phyloP scores from a whole-genome alignment of 2,797 vertebrate genomes.

The Steatocranus sp. region DNA sequence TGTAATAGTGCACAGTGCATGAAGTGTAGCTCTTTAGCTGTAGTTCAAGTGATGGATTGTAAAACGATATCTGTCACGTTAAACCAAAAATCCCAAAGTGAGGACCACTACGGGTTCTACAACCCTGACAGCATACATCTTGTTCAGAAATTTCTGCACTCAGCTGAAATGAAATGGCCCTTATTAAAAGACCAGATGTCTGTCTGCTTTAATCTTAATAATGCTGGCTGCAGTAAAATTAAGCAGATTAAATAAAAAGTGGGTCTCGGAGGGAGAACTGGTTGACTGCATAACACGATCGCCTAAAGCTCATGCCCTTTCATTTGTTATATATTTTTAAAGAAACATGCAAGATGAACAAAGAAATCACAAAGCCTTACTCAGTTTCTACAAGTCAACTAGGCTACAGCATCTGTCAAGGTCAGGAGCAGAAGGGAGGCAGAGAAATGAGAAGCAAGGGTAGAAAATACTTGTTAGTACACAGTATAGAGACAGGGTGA shows the following conservation, averaged over 20 bases:
- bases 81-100: neutral
- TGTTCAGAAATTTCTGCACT: neutral
- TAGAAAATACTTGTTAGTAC: constrained; percentile 42
- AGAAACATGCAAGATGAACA: constrained; percentile 49
- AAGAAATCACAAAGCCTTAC: constrained; percentile 61
- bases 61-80: neutral
- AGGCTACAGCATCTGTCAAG: constrained; percentile 64
- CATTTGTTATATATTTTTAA: neutral
- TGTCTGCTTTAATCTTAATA: neutral
- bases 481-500: neutral
- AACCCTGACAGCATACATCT: neutral
- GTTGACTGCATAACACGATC: neutral
- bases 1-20: neutral
- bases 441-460: constrained; percentile 27
- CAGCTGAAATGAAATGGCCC: neutral
- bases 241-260: neutral
- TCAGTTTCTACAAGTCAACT: constrained; percentile 56
- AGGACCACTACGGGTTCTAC: neutral
- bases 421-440: constrained; percentile 30
- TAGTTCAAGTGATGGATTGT: neutral
- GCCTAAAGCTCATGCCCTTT: constrained; percentile 24
- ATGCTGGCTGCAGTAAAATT: neutral
- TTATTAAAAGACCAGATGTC: neutral
- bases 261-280: neutral
- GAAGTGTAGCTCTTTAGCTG: neutral